These are phyloP conservation scores for Falcaria lacertinaria DNA, from an alignment of 2,888 invertebrate genomes.

Conservation along the genomic window DNA sequence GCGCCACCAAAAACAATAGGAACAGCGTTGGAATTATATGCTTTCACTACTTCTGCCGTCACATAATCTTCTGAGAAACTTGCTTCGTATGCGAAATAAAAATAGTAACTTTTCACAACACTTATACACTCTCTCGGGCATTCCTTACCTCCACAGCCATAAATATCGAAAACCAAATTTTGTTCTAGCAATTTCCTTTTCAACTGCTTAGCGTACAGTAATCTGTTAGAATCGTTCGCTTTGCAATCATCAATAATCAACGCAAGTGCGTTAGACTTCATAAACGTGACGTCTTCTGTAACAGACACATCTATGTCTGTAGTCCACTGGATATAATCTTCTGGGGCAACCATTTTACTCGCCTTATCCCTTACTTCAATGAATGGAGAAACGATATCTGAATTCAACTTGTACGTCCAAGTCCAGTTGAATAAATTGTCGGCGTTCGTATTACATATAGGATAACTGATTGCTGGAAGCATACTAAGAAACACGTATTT, in stretches of 20 bases:
- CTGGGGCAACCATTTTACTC: conserved; percentile 45
- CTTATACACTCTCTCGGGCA: conserved; percentile 44
- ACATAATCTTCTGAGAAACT: conserved; percentile 53
- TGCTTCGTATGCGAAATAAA: conserved; percentile 53
- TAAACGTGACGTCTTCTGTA: background rate
- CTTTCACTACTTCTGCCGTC: conserved; percentile 52
- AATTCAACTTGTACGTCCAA: conserved; percentile 63
- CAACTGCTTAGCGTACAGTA: conserved; percentile 42
- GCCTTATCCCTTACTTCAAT: conserved; percentile 48
- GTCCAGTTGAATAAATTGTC: conserved; percentile 69
- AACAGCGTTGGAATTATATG: conserved; percentile 78
- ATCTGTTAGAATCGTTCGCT: conserved; percentile 10
- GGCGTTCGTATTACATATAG: conserved; percentile 42
- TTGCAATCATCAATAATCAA: conserved; percentile 40
- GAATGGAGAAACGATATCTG: conserved; percentile 58
- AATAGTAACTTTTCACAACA: conserved; percentile 50
- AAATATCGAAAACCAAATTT: conserved; percentile 66
- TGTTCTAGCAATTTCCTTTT: conserved; percentile 51
- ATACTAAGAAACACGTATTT: conserved; percentile 59
- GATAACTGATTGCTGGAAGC: conserved; percentile 37
- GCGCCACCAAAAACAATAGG: conserved; percentile 84
- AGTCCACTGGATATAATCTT: conserved; percentile 32
- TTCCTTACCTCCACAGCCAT: conserved; percentile 40
- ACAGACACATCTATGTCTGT: conserved; percentile 5
- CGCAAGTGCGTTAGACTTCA: conserved; percentile 30